Conservation (phyloP, 2,113 vertebrate species). For the Brienomyrus brachyistius region DNA sequence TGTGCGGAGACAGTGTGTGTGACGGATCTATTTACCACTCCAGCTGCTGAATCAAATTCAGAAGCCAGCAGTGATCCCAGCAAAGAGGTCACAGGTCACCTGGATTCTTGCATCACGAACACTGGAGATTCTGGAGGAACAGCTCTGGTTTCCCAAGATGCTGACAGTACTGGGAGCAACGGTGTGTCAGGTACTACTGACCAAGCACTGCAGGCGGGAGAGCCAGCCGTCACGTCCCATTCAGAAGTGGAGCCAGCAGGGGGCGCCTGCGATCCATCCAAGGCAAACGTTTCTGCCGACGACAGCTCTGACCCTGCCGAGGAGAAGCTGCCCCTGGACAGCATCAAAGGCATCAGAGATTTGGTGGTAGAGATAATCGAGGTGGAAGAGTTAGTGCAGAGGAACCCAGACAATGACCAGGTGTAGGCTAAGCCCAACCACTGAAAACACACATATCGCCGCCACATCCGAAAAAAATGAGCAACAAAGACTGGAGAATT, state of each 20-base stretch:
- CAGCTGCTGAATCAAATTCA: not conserved
- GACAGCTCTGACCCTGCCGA: not conserved
- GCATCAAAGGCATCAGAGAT: constrained; percentile 26
- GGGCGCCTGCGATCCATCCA: not conserved
- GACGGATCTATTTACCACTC: not conserved
- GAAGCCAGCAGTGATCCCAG: not conserved
- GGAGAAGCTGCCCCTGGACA: constrained; percentile 16
- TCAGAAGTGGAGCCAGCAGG: not conserved
- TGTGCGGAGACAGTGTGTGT: not conserved
- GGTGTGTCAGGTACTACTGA: not conserved
- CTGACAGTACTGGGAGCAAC: not conserved
- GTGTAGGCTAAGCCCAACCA: not conserved
- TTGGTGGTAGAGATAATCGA: constrained; percentile 27
- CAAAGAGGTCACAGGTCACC: not conserved
- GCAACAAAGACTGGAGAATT: not conserved
- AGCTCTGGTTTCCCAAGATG: not conserved
- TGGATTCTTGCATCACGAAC: no score
- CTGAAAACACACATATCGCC: not conserved
- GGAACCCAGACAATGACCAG: not conserved
- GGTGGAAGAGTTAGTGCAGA: constrained; percentile 15
- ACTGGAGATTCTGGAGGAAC: not conserved
- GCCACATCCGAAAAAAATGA: not conserved
- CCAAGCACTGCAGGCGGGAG: not conserved
- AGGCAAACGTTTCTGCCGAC: not conserved
- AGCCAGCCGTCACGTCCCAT: not conserved